phyloP scores from a whole-genome alignment of 2,888 invertebrate species.

The Tetheella fluctuosa region DNA sequence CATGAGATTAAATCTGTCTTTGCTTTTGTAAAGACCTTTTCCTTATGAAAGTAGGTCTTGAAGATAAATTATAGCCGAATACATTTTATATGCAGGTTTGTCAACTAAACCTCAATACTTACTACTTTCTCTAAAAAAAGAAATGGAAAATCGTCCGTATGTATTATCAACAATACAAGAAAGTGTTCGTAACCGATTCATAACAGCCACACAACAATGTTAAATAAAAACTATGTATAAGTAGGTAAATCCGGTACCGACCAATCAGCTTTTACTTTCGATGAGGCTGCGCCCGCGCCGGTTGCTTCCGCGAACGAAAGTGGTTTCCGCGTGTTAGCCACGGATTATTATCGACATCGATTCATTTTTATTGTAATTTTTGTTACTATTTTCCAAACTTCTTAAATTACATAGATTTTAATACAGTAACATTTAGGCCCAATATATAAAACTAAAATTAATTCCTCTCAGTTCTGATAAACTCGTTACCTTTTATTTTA shows the following conservation, averaged over 20 bases:
- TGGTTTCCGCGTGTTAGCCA: conserved; percentile 43
- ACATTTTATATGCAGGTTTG: neutral
- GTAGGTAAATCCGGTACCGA: conserved; percentile 51
- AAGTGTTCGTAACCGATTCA: conserved; percentile 7
- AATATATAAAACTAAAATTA: conserved; percentile 9
- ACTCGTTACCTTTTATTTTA: neutral
- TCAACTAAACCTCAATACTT: neutral
- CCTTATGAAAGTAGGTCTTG: neutral
- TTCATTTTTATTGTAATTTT: conserved; percentile 15
- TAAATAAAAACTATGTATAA: conserved; percentile 14
- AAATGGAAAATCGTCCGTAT: neutral
- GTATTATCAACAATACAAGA: conserved; percentile 9
- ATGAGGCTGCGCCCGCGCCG: conserved; percentile 50
- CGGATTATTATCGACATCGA: conserved; percentile 24
- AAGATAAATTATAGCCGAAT: neutral
- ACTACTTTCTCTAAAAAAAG: neutral
- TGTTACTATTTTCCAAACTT: neutral
- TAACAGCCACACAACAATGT: conserved; percentile 9
- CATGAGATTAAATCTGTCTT: neutral
- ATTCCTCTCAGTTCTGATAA: neutral
- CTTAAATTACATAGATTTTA: too few species aligned
- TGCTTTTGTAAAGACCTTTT: neutral
- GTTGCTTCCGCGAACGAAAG: conserved; percentile 77
- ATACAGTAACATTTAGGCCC: too few species aligned
- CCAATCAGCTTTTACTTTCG: conserved; percentile 80